Percentiles rank a stretch among this genome's conserved stretches.
These are phyloP conservation scores for Adineta ricciae DNA, from an alignment of 2,888 invertebrate species.

Conservation along the genomic window DNA sequence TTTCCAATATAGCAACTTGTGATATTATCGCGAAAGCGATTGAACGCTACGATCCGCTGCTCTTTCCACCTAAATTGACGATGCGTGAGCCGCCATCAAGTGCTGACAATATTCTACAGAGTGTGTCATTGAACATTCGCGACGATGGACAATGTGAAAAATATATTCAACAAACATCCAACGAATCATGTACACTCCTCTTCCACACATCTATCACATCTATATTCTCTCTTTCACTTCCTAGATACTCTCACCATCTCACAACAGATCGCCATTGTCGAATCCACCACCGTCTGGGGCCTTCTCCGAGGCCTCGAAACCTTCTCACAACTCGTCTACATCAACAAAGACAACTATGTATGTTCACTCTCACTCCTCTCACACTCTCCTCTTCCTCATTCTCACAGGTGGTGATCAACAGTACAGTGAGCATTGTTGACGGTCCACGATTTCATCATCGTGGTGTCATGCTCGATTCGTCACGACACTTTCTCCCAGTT, in stretches of 20 bases:
- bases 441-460: constrained; percentile 32
- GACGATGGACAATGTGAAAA: background rate
- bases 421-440: constrained; percentile 24
- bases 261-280: background rate
- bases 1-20: constrained; percentile 36
- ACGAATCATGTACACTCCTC: too few relatives aligned
- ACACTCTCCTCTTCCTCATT: background rate
- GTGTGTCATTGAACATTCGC: background rate
- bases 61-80: constrained; percentile 45
- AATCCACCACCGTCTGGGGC: constrained; percentile 25
- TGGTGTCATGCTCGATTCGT: constrained; percentile 28
- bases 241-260: background rate
- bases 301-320: constrained; percentile 33
- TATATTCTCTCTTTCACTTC: too few relatives aligned
- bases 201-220: too few relatives aligned
- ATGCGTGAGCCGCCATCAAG: background rate
- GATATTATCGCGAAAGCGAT: constrained; percentile 41
- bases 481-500: constrained; percentile 32
- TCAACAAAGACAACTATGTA: constrained; percentile 13
- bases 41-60: constrained; percentile 38
- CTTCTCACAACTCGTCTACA: constrained; percentile 31
- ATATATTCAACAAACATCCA: background rate
- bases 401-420: constrained; percentile 24
- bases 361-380: background rate
- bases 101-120: too few relatives aligned